Conservation (phyloP, 1,140 invertebrate species). For the Panulirus ornatus region DNA sequence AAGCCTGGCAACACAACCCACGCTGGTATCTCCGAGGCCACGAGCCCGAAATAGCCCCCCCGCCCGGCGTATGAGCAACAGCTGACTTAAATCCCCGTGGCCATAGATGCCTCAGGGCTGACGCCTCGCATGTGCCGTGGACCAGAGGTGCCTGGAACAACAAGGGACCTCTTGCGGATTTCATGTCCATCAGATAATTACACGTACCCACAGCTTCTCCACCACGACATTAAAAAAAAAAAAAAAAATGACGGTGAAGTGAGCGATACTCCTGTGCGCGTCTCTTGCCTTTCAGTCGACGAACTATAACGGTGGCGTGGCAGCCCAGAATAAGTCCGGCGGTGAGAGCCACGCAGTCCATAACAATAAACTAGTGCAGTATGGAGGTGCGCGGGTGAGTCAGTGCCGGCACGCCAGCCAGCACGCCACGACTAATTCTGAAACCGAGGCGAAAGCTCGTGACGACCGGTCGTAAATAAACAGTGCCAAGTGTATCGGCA, state of each 20-base stretch:
- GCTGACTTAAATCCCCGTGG: constrained; percentile 31
- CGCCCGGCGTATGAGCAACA: background rate
- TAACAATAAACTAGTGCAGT: background rate
- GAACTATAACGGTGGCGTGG: background rate
- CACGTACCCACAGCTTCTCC: background rate
- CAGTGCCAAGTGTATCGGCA: background rate
- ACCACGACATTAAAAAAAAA: background rate
- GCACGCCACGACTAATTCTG: background rate
- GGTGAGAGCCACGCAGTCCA: background rate
- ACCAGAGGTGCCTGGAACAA: background rate
- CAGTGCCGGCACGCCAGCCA: background rate
- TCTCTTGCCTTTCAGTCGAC: background rate
- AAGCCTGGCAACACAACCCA: constrained; percentile 36
- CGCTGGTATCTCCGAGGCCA: constrained; percentile 27
- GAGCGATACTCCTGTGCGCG: background rate
- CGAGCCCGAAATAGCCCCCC: constrained; percentile 26
- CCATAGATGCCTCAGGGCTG: background rate
- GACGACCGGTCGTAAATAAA: background rate
- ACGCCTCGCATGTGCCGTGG: background rate
- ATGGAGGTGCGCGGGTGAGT: background rate
- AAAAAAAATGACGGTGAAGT: background rate
- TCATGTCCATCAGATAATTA: background rate
- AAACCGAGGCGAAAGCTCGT: background rate
- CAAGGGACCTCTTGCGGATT: no score
- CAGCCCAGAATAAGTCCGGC: background rate